Conservation (phyloP, 2,113 vertebrate species). For the Sander lucioperca region DNA sequence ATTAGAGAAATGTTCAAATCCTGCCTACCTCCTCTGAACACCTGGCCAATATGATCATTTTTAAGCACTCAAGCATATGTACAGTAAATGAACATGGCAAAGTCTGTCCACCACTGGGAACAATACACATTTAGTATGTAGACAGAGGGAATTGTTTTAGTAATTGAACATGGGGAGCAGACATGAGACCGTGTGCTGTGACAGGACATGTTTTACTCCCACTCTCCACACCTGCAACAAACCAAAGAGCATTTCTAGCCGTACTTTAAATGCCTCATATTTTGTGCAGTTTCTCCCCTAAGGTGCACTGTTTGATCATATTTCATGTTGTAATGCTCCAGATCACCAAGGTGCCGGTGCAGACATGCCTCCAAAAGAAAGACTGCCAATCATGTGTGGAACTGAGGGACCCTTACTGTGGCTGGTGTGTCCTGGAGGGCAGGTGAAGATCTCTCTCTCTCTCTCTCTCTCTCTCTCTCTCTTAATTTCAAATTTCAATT, state of each 20-base stretch:
- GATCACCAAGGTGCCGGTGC: constrained; percentile 87
- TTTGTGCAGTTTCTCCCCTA: constrained; percentile 33
- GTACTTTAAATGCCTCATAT: constrained; percentile 25
- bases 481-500: no score
- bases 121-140: constrained; percentile 26
- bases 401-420: constrained; percentile 90
- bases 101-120: neutral
- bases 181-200: constrained; percentile 2
- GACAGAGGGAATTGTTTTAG: constrained; percentile 11
- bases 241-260: constrained; percentile 6
- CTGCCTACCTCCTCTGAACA: neutral
- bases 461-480: no score
- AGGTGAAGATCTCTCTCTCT: constrained; percentile 77
- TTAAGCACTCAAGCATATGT: neutral
- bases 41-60: neutral
- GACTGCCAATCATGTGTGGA: constrained; percentile 88
- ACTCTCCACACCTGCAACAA: constrained; percentile 29
- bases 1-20: no score
- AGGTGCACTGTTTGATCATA: constrained; percentile 50
- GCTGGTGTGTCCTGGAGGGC: constrained; percentile 93
- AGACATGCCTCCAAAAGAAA: constrained; percentile 83
- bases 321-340: constrained; percentile 64
- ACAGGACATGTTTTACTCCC: constrained; percentile 16
- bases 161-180: constrained; percentile 5
- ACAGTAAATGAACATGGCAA: neutral